These are phyloP conservation scores for Pectinophora gossypiella DNA, from an alignment of 1,140 invertebrate genomes.

Conservation along the genomic window DNA sequence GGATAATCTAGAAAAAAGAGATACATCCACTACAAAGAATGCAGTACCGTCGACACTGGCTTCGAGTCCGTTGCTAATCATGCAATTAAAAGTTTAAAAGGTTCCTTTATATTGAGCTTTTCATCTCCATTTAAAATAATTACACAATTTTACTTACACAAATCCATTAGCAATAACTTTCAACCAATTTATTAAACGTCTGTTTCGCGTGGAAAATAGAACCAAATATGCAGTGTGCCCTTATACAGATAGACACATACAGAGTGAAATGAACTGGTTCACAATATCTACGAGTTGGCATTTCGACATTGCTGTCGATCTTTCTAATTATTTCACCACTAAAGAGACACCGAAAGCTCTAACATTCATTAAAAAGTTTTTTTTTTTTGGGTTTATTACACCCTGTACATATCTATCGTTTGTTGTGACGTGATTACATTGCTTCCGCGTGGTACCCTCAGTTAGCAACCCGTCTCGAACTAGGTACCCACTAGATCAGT, in stretches of 20 bases:
- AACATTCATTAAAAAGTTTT: no score
- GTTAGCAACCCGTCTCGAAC: no score
- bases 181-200: background rate
- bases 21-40: background rate
- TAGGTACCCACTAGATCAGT: no score
- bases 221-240: no score
- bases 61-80: constrained; percentile 19
- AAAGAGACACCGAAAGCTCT: background rate
- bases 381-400: no score
- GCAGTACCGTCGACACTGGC: background rate
- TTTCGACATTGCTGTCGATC: background rate
- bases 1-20: constrained; percentile 49
- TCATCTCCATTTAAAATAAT: background rate
- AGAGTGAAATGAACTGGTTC: background rate
- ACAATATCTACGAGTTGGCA: background rate
- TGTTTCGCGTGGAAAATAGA: background rate
- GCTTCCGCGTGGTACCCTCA: no score
- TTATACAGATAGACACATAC: background rate
- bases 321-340: background rate
- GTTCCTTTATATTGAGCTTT: constrained; percentile 46
- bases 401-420: no score
- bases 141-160: background rate
- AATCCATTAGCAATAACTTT: background rate
- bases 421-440: no score
- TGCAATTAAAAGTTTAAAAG: constrained; percentile 74